Percentiles rank a stretch among this genome's conserved stretches.
Evolutionary conservation across 1,140 invertebrate genomes (phyloP).

Genomic region (Anoplolepis gracilipes): DNA sequence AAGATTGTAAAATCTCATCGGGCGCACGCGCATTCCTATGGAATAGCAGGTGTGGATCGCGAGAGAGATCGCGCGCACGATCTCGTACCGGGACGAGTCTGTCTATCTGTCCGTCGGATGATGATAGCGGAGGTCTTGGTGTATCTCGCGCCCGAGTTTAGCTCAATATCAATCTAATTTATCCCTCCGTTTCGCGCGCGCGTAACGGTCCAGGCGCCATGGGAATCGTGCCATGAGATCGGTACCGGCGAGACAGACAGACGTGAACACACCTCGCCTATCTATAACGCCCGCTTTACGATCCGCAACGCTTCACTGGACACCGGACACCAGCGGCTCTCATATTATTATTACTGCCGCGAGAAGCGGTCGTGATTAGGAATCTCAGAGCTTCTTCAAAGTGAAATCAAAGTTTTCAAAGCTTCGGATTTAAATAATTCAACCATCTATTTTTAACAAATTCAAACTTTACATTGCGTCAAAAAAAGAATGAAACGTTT

Average conservation of each 20-base stretch:
- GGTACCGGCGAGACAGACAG: slow-evolving; percentile 44
- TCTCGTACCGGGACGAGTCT: slow-evolving; percentile 37
- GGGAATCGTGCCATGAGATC: slow-evolving; percentile 72
- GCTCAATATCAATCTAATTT: slow-evolving; percentile 75
- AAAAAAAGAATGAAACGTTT: background rate
- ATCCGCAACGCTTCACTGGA: slow-evolving; percentile 57
- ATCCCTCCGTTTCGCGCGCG: slow-evolving; percentile 54
- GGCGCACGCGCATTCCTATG: slow-evolving; percentile 65
- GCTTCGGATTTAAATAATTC: background rate
- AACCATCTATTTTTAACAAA: no score
- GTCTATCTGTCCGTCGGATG: no score
- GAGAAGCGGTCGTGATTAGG: background rate
- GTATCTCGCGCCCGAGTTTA: slow-evolving; percentile 65
- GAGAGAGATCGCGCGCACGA: slow-evolving; percentile 44
- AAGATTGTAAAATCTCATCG: slow-evolving; percentile 73
- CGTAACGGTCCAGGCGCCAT: slow-evolving; percentile 71
- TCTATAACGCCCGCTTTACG: slow-evolving; percentile 60
- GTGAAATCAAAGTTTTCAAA: background rate
- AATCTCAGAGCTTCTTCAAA: background rate
- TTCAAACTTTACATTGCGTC: background rate
- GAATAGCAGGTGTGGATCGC: slow-evolving; percentile 71
- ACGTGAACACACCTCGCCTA: slow-evolving; percentile 60
- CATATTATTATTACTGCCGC: slow-evolving; percentile 7
- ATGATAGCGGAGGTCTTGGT: slow-evolving; percentile 32
- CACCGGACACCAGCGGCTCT: slow-evolving; percentile 41